A percentile compares a stretch with the other conserved stretches of the same genome.
phyloP scores from a whole-genome alignment of 2,888 invertebrate species.

The Cephus pygmeus region DNA sequence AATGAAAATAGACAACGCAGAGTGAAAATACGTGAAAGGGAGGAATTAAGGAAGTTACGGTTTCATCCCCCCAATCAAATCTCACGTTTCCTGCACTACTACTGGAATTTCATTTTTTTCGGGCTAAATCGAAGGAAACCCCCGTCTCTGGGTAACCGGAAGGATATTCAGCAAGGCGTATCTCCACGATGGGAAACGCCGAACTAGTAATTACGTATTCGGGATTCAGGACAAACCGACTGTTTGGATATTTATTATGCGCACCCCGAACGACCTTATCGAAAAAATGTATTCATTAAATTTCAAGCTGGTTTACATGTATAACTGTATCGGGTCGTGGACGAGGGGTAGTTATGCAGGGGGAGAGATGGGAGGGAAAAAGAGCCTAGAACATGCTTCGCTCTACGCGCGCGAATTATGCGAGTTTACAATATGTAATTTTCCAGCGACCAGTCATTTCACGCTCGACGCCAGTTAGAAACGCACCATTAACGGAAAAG shows the following conservation, averaged over 20 bases:
- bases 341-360: background rate
- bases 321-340: background rate
- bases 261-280: background rate
- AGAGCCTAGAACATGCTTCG: background rate
- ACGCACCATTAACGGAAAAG: background rate
- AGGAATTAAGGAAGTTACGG: background rate
- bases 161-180: slow-evolving; percentile 53
- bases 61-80: background rate
- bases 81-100: background rate
- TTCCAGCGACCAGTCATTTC: background rate
- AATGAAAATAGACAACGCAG: background rate
- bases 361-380: background rate
- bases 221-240: slow-evolving; percentile 9
- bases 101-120: background rate
- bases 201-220: slow-evolving; percentile 4
- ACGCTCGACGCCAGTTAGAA: background rate
- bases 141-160: slow-evolving; percentile 35
- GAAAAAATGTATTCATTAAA: background rate
- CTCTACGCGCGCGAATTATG: background rate
- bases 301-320: slow-evolving; percentile 17
- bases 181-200: slow-evolving; percentile 42
- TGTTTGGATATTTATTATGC: slow-evolving; percentile 17
- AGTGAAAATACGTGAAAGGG: background rate
- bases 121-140: background rate
- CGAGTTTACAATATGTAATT: background rate